Conservation (phyloP, 2,888 invertebrate genomes). For the Eupithecia subfuscata region DNA sequence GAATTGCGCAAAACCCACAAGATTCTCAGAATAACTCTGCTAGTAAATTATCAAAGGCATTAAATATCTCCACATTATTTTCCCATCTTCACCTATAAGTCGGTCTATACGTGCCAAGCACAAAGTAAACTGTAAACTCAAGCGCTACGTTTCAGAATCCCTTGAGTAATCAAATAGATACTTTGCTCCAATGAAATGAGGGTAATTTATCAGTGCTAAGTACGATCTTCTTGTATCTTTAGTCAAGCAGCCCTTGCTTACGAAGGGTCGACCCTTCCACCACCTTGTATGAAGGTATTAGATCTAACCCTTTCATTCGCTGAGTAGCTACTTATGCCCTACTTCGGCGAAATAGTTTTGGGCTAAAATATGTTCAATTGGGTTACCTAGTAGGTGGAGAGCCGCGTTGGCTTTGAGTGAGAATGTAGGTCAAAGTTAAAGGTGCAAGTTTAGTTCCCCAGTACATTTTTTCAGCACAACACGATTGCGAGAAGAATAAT, state of each 20-base stretch:
- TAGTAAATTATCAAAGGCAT: constrained; percentile 1
- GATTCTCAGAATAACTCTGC: neutral
- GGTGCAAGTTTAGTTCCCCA: neutral
- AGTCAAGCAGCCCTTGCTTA: constrained; percentile 41
- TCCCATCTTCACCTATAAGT: constrained; percentile 6
- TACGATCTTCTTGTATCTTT: constrained; percentile 43
- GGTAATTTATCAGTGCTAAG: constrained; percentile 43
- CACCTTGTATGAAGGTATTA: constrained; percentile 30
- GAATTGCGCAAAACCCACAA: constrained; percentile 5
- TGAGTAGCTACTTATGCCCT: constrained; percentile 21
- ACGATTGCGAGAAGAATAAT: no score
- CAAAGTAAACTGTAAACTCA: no score
- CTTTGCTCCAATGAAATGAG: no score
- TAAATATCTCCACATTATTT: constrained; percentile 16
- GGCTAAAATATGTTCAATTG: neutral
- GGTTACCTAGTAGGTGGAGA: neutral
- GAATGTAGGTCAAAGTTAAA: neutral
- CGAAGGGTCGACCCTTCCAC: constrained; percentile 34
- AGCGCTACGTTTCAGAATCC: no score
- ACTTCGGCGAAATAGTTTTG: neutral
- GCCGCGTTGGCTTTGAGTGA: neutral
- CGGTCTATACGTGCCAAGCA: neutral
- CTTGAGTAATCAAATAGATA: no score
- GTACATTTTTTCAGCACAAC: neutral
- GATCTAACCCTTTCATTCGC: constrained; percentile 27